These are phyloP conservation scores for Ahaetulla prasina DNA, from an alignment of 2,113 vertebrate genomes.

Conservation along the genomic window DNA sequence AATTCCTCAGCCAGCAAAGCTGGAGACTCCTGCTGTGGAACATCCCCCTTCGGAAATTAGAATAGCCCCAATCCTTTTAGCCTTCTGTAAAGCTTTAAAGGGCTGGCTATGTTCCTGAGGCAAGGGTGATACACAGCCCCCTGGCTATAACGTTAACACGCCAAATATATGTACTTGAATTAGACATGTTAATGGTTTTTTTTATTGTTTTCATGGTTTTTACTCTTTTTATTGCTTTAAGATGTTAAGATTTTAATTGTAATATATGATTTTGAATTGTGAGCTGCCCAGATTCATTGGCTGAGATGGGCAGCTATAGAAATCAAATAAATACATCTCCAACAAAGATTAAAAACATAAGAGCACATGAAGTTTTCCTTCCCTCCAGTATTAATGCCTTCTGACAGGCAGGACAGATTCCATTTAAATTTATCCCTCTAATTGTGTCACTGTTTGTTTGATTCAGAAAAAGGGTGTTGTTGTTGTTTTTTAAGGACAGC, in stretches of 20 bases:
- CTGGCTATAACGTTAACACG: background rate
- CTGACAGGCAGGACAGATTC: background rate
- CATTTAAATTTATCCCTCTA: background rate
- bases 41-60: background rate
- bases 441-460: background rate
- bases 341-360: background rate
- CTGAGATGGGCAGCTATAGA: background rate
- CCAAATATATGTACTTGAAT: background rate
- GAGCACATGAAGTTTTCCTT: background rate
- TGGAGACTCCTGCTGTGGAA: no score
- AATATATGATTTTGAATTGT: background rate
- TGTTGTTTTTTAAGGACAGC: background rate
- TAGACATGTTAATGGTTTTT: background rate
- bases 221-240: background rate
- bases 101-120: background rate
- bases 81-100: background rate
- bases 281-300: background rate
- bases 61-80: background rate
- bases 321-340: background rate
- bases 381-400: background rate
- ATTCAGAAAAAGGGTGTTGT: background rate
- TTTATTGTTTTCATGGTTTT: background rate
- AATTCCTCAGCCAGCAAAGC: no score
- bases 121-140: background rate
- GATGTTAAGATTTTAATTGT: background rate